Percentiles rank a stretch among this genome's conserved stretches.
Conservation (phyloP, 2,888 invertebrate species). For the Clusia tigrina region DNA sequence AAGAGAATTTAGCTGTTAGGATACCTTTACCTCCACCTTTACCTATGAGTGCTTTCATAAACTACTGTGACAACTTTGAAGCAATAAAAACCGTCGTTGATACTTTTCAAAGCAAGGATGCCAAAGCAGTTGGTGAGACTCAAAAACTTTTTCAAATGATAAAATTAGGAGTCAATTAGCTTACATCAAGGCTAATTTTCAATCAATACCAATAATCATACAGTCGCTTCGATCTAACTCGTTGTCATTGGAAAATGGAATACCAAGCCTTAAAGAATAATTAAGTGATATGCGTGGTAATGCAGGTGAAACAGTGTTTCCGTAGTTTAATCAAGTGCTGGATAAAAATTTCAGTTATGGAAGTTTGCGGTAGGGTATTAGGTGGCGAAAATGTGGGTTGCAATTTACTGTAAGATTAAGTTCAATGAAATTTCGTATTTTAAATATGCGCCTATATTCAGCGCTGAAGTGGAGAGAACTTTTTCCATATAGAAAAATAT, state of each 20-base stretch:
- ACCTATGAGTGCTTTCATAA: no score
- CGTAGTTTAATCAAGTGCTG: no score
- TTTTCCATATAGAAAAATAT: neutral
- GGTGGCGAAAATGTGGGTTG: no score
- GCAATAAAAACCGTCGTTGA: conserved; percentile 9
- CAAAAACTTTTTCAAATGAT: neutral
- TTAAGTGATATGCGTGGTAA: neutral
- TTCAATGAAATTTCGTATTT: no score
- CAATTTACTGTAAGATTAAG: no score
- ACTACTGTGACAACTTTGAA: conserved; percentile 9
- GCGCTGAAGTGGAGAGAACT: neutral
- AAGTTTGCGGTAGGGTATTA: no score
- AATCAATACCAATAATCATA: neutral
- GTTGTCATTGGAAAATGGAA: neutral
- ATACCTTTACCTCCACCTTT: no score
- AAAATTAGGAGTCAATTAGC: neutral
- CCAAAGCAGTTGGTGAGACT: no score
- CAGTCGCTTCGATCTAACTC: no score
- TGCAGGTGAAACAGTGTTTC: no score
- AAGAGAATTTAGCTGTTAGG: no score
- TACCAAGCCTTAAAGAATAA: neutral
- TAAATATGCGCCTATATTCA: neutral
- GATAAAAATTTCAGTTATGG: no score
- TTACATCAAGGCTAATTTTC: neutral
- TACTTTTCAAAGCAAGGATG: neutral